Evolutionary conservation across 64 coral and sea anemone genomes (phyloP), one percentile per base, ranked within the genome.

Genomic region (Montipora cactus): DNA sequence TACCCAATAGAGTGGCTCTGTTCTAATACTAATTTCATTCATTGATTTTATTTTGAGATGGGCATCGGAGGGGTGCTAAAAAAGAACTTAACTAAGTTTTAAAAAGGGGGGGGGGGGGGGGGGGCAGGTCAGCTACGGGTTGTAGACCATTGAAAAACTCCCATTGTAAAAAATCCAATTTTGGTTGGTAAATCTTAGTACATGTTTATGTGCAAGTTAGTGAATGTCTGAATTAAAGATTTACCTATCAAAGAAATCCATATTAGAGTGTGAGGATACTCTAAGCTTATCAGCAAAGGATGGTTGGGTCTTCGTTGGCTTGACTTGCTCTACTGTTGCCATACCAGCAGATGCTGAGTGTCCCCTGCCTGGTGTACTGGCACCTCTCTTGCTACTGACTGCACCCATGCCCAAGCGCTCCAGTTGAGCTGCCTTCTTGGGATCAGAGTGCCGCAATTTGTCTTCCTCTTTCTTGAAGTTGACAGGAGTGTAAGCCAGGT

Each of bases 401-500:
- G 95, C 13, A 11, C 93, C 93, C 96, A 95, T 98, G 4, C 96
- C 96, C 44, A 99, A 64, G 16, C 98, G 88, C 25, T 99, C 98
- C 48, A 99, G 74, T 85, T 99, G 98, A 3, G 98, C 94, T 47
- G 98, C 98, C 47, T 99, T 99, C 68, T 92, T 99, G 52, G 98
- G 98, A 81, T 99, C 98, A 71, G 76, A 50, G 75, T 99, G 92
- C 13, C 91, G 93, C 5, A 99, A 44, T 57, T 94, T 96, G 21
- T 99, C 98, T 45, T 96, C 98, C 23, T 99, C 95, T 86, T 95
- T 99, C 98, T 99, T 96, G 11, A 92, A 94, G 69, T 85, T 91
- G 48, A 81, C 85, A 5, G 95, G 92, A 37, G 93, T 96, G 75
- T 99, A 99, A 4, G 67, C 92, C 7, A 99, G 79, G 76, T 99